Percentiles rank a stretch among this genome's conserved stretches.
These are phyloP conservation scores for Tineola bisselliella DNA, from an alignment of 2,888 invertebrate species.

Conservation along the genomic window DNA sequence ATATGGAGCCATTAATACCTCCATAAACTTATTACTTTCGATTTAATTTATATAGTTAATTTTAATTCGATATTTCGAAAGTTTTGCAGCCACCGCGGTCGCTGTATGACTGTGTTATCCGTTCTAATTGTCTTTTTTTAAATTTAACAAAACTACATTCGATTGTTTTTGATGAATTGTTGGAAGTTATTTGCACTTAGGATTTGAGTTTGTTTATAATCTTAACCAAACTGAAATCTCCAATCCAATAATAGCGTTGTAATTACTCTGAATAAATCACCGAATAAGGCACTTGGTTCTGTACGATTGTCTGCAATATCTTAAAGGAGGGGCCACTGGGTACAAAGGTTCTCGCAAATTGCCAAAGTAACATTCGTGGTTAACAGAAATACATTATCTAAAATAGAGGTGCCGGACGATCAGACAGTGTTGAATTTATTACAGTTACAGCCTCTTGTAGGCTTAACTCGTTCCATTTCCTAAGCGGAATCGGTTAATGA, in stretches of 20 bases:
- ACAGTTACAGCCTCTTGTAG: slow-evolving; percentile 32
- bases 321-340: slow-evolving; percentile 37
- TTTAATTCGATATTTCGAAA: no score
- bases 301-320: slow-evolving; percentile 64
- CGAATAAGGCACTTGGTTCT: slow-evolving; percentile 32
- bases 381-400: slow-evolving; percentile 67
- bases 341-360: slow-evolving; percentile 67
- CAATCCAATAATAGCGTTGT: no score
- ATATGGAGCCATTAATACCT: slow-evolving; percentile 30
- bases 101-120: no score
- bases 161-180: no score
- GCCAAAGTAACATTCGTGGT: slow-evolving; percentile 65
- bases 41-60: no score
- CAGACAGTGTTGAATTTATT: slow-evolving; percentile 41
- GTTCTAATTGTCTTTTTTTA: no score
- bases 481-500: slow-evolving; percentile 19
- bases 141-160: no score
- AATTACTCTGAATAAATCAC: slow-evolving; percentile 23
- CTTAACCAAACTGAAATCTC: no score
- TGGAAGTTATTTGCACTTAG: no score
- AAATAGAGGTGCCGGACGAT: slow-evolving; percentile 44
- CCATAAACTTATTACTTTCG: no score
- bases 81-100: no score
- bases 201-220: no score
- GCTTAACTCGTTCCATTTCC: slow-evolving; percentile 47